Percentiles rank a stretch among this genome's conserved stretches.
Evolutionary conservation across 2,113 vertebrate species (phyloP).

Genomic region (Hippocampus mohnikei): DNA sequence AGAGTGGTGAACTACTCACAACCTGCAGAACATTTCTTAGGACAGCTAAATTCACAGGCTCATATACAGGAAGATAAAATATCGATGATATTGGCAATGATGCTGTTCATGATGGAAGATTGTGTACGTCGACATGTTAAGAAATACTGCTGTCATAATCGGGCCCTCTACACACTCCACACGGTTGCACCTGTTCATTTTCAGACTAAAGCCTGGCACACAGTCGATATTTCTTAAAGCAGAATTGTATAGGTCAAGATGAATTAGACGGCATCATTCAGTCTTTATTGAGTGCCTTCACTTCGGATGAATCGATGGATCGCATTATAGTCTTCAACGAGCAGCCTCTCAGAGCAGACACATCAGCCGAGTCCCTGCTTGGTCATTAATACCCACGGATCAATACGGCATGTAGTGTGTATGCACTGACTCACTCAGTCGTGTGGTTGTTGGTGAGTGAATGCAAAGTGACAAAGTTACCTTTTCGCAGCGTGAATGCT

Average conservation of each 20-base stretch:
- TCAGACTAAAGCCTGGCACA: conserved; percentile 13
- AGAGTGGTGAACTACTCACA: conserved; percentile 15
- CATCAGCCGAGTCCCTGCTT: conserved; percentile 15
- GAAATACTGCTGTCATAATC: not conserved
- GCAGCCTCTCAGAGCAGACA: conserved; percentile 39
- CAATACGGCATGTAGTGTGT: conserved; percentile 17
- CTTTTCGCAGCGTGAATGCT: not conserved
- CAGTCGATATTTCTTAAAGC: conserved; percentile 19
- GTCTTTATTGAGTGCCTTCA: conserved; percentile 49
- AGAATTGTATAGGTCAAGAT: conserved; percentile 29
- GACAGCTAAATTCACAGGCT: conserved; percentile 1
- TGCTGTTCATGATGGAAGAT: not conserved
- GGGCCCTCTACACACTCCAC: not conserved
- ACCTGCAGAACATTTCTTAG: not conserved
- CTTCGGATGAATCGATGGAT: conserved; percentile 54
- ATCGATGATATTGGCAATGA: too few species aligned
- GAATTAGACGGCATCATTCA: conserved; percentile 36
- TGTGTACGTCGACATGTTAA: not conserved
- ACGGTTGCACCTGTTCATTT: conserved; percentile 14
- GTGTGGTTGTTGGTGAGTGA: conserved; percentile 17
- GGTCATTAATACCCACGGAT: conserved; percentile 30
- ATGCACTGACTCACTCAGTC: conserved; percentile 15
- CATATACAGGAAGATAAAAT: not conserved
- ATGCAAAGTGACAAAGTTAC: conserved; percentile 17
- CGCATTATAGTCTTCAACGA: conserved; percentile 45